Evolutionary conservation across 2,113 vertebrate genomes (phyloP).

Genomic region (Rhineura floridana): DNA sequence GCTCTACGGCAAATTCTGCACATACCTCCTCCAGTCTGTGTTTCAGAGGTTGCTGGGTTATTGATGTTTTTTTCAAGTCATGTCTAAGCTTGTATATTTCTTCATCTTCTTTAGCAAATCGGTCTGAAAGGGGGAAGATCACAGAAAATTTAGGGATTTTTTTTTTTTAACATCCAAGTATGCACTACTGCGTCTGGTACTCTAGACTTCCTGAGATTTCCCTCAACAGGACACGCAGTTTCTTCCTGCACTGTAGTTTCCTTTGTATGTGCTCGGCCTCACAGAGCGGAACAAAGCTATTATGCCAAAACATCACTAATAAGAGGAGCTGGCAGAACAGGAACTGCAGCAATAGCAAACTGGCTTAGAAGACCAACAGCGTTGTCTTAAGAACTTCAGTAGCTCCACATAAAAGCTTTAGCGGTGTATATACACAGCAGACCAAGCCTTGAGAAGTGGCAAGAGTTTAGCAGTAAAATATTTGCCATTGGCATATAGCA

Average conservation of each 20-base stretch:
- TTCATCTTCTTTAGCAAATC: slow-evolving; percentile 92
- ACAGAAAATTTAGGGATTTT: background rate
- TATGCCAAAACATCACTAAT: background rate
- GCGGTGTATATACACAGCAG: background rate
- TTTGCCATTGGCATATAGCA: background rate
- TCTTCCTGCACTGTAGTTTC: background rate
- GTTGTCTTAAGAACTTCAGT: background rate
- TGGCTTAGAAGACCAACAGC: background rate
- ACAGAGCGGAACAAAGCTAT: accelerated
- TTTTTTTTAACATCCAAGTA: background rate
- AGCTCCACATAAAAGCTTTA: too few relatives aligned
- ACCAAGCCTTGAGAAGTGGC: background rate
- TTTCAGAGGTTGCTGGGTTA: slow-evolving; percentile 87
- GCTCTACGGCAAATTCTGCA: slow-evolving; percentile 8
- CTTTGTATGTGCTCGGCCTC: background rate
- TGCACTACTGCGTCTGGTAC: background rate
- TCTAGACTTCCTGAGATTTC: background rate
- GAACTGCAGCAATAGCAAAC: background rate
- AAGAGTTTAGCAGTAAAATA: background rate
- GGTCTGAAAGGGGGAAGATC: slow-evolving; percentile 76
- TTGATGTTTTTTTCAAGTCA: slow-evolving; percentile 89
- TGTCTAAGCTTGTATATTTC: slow-evolving; percentile 96
- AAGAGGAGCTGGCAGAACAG: background rate
- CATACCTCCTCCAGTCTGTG: slow-evolving; percentile 85
- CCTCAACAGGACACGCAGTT: too few relatives aligned